Conservation (phyloP, 2,113 vertebrate species). For the Pristiophorus japonicus region DNA sequence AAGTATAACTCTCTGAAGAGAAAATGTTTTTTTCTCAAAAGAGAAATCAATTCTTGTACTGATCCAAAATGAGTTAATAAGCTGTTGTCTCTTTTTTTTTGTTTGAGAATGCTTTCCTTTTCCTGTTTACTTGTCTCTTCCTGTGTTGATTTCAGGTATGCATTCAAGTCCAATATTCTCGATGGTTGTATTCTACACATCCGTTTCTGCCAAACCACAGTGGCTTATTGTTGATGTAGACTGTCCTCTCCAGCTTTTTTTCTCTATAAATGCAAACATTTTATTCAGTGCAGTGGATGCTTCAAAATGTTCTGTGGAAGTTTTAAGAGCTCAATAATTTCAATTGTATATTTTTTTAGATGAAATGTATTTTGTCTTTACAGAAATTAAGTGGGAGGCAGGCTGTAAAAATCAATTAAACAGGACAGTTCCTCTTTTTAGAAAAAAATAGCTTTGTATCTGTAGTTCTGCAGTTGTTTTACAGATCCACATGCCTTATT, state of each 20-base stretch:
- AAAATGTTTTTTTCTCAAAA: background rate
- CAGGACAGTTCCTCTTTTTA: background rate
- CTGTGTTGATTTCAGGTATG: constrained; percentile 38
- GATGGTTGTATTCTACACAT: constrained; percentile 25
- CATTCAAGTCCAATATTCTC: constrained; percentile 15
- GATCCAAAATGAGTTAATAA: background rate
- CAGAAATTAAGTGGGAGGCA: background rate
- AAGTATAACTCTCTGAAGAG: background rate
- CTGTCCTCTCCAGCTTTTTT: background rate
- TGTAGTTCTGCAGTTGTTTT: background rate
- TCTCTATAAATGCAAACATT: background rate
- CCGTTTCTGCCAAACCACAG: constrained; percentile 33
- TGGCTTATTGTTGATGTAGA: background rate
- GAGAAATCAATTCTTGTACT: background rate
- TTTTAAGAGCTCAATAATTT: background rate
- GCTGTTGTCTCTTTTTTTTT: background rate
- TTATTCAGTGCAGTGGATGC: background rate
- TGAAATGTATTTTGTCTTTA: background rate
- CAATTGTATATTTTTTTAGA: background rate
- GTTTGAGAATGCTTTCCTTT: constrained; percentile 23
- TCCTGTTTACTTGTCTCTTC: constrained; percentile 36
- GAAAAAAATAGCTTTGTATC: background rate
- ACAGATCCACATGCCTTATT: too few species aligned
- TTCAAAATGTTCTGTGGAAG: background rate
- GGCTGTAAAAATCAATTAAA: background rate